Base-by-base conservation (phyloP, 2,888 invertebrate genomes). In the Dromius quadrimaculatus region DNA sequence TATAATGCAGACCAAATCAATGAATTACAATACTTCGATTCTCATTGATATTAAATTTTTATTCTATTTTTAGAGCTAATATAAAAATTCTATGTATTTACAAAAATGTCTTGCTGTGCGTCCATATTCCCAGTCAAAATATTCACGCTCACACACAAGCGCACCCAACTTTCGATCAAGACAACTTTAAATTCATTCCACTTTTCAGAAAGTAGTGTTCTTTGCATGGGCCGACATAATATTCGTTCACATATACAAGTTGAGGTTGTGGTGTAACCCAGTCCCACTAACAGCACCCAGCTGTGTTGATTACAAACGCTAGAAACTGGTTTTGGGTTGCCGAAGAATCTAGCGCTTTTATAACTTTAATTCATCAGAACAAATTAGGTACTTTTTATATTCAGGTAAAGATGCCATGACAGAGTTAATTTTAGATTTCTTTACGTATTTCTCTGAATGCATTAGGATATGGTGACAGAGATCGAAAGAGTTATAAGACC, bases 171-270 rank as follows among this genome's bases (percentile, higher is more conserved):
- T 64, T 64, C 50, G 47, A 64, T 64, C 64, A 34, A 64, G 13
- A 64, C 47, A 32, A 64, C n/a, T 64, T 64, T 64, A 45, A 64
- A 47, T 47, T 47, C 50, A 64, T 64, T 64, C 64, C 64, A 50
- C 64, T 64, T 64, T 64, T 34, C 64, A 47, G 17, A 57, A 57
- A 19, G 36, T 59, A 20, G 59, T 59, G 36, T 59, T 22, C 8
- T 47, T 11, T n/a, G n/a, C n/a, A n/a, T n/a, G n/a, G n/a, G 47
- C n/a, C n/a, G 47, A 9, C 9, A n/a, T 47, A 17, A 20, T 11
- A n/a, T 20, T 5, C 22, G 47, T 2, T 43, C 1, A 8, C 2
- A 9, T 20, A 2, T 41, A 41, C 15, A 41, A 15, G 15, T 1
- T 41, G 41, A 15, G 13, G 2, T 2, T 43, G 17, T 45, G 11